These are phyloP conservation scores for Pseudomyrmex dendroicus DNA, from an alignment of 1,140 invertebrate genomes.

Conservation along the genomic window DNA sequence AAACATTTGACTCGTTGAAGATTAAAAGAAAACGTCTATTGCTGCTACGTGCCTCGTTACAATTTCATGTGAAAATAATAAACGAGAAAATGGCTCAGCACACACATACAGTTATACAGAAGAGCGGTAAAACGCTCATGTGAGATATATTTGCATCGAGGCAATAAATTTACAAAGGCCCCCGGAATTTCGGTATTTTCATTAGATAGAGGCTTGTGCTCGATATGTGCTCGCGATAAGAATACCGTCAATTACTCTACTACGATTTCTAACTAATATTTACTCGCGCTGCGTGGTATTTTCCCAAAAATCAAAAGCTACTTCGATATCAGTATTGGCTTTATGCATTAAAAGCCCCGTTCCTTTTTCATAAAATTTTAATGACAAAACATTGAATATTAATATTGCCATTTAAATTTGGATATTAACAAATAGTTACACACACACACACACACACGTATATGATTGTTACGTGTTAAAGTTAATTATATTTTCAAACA, in stretches of 20 bases:
- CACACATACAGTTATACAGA: background rate
- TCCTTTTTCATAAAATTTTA: background rate
- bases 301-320: slow-evolving; percentile 43
- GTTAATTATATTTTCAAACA: too few relatives aligned
- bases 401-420: too few relatives aligned
- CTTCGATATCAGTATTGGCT: background rate
- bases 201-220: slow-evolving; percentile 40
- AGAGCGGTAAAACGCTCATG: slow-evolving; percentile 7
- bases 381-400: too few relatives aligned
- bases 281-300: slow-evolving; percentile 39
- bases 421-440: too few relatives aligned
- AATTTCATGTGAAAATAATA: background rate
- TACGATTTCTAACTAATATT: slow-evolving; percentile 56
- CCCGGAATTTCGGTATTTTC: slow-evolving; percentile 29
- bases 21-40: too few relatives aligned
- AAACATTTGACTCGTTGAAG: background rate
- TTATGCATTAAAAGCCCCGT: background rate
- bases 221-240: slow-evolving; percentile 62
- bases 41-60: too few relatives aligned
- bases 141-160: slow-evolving; percentile 7
- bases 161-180: slow-evolving; percentile 60
- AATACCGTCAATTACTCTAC: slow-evolving; percentile 51
- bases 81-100: background rate
- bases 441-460: too few relatives aligned
- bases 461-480: too few relatives aligned